Conservation (phyloP, 1,140 invertebrate species). For the Lethocerus indicus region DNA sequence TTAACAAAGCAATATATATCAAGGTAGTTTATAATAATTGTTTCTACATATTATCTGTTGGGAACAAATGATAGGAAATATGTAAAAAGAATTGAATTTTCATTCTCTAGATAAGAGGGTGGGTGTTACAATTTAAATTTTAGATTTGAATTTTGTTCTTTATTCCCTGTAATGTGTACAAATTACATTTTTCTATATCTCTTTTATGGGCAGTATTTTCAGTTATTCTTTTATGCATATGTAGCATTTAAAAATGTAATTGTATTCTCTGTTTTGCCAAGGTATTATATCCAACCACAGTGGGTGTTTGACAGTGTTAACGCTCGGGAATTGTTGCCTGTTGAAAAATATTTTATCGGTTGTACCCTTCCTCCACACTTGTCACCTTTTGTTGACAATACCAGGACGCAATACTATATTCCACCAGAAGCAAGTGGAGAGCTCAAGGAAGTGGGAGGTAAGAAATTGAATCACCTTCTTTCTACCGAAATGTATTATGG, state of each 20-base stretch:
- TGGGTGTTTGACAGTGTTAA: slow-evolving; percentile 98
- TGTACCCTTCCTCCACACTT: slow-evolving; percentile 84
- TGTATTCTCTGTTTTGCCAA: slow-evolving; percentile 21
- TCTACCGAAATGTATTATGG: too few relatives aligned
- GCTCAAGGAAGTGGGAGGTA: too few relatives aligned
- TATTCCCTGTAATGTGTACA: too few relatives aligned
- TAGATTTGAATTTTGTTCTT: neutral
- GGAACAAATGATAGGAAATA: neutral
- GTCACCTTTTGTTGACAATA: slow-evolving; percentile 83
- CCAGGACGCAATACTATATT: slow-evolving; percentile 48
- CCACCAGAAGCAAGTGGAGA: slow-evolving; percentile 66
- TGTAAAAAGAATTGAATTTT: neutral
- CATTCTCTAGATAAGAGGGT: neutral
- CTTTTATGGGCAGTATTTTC: too few relatives aligned
- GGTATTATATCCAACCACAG: slow-evolving; percentile 97
- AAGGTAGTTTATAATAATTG: slow-evolving; percentile 27
- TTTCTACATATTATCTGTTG: slow-evolving; percentile 4
- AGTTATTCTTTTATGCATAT: neutral
- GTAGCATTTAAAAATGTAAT: neutral
- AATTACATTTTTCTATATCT: too few relatives aligned
- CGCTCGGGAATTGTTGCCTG: slow-evolving; percentile 62
- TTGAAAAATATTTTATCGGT: slow-evolving; percentile 88
- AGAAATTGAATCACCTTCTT: too few relatives aligned
- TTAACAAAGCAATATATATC: slow-evolving; percentile 72
- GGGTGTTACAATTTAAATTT: neutral